These are phyloP conservation scores for Petrophora chlorosata DNA, from an alignment of 2,888 invertebrate species.

Conservation along the genomic window DNA sequence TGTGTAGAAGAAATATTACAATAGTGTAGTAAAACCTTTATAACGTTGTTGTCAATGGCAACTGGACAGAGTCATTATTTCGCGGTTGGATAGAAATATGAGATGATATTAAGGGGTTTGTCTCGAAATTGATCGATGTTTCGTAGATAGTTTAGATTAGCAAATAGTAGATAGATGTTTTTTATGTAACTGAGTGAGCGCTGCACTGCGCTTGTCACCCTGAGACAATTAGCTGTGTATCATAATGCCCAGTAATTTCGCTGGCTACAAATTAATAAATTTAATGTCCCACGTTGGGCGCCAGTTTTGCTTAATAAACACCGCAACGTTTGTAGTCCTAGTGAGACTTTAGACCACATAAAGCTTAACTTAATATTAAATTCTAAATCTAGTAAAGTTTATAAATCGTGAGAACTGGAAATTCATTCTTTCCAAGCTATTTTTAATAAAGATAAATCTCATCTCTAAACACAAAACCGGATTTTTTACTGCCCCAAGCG, in stretches of 20 bases:
- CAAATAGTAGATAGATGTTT: too few relatives aligned
- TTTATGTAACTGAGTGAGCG: too few relatives aligned
- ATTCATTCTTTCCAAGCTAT: constrained; percentile 43
- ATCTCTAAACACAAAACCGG: constrained; percentile 42
- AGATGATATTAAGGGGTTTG: neutral
- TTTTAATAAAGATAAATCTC: constrained; percentile 56
- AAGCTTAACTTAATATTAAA: neutral
- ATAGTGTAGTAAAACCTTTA: constrained; percentile 17
- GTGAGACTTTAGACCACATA: neutral
- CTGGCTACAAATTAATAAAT: too few relatives aligned
- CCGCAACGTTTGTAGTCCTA: neutral
- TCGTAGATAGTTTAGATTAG: too few relatives aligned
- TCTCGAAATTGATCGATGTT: too few relatives aligned
- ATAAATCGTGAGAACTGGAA: constrained; percentile 42
- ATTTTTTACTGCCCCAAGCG: constrained; percentile 49
- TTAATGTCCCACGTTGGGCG: neutral
- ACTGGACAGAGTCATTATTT: constrained; percentile 11
- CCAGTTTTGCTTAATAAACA: neutral
- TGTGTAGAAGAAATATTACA: constrained; percentile 9
- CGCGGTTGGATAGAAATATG: neutral
- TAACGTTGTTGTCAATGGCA: constrained; percentile 21
- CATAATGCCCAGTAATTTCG: too few relatives aligned
- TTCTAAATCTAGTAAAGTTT: neutral
- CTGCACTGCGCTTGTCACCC: too few relatives aligned
- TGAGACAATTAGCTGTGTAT: too few relatives aligned